phyloP scores from a whole-genome alignment of 2,113 vertebrate species.

The Grallaria varia region DNA sequence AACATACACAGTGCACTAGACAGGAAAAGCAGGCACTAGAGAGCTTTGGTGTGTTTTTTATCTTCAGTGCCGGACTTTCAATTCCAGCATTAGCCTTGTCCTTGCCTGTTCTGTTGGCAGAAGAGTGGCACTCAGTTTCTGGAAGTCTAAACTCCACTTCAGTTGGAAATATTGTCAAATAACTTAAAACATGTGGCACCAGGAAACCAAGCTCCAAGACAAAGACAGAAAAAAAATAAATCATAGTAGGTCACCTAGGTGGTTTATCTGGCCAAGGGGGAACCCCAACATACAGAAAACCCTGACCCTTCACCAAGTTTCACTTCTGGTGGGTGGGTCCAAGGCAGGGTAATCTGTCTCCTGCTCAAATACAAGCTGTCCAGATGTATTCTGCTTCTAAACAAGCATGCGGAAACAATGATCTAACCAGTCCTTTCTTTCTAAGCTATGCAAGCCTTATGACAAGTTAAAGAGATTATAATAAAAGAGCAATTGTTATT shows the following conservation, averaged over 20 bases:
- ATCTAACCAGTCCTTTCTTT: neutral
- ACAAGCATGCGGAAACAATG: neutral
- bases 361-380: neutral
- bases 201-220: neutral
- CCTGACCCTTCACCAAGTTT: neutral
- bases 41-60: neutral
- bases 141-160: neutral
- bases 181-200: neutral
- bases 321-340: neutral
- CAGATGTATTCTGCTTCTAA: neutral
- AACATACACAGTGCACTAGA: neutral
- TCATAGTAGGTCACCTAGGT: neutral
- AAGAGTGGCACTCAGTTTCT: neutral
- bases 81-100: neutral
- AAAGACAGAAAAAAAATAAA: neutral
- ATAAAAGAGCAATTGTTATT: slow-evolving; percentile 18
- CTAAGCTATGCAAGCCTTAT: neutral
- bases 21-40: neutral
- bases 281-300: neutral
- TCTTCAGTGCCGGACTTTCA: neutral
- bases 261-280: neutral
- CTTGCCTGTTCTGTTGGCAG: neutral
- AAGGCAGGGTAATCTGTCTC: rapidly evolving
- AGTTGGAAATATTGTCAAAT: neutral
- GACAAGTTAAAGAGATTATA: neutral